Conservation (phyloP, 2,797 vertebrate species). For the Peromyscus attwateri region DNA sequence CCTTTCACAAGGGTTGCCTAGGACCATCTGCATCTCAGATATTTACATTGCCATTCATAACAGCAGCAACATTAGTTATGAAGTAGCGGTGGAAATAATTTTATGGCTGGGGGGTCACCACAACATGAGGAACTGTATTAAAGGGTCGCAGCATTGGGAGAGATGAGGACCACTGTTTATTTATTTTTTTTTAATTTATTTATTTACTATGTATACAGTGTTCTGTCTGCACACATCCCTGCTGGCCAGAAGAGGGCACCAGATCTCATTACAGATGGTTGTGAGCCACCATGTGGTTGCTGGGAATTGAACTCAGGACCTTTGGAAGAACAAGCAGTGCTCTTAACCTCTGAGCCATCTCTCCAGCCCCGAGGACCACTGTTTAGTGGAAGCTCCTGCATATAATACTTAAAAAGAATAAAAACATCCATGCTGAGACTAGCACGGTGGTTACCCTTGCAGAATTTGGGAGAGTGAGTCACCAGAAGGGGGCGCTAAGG, state of each 20-base stretch:
- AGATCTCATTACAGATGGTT: no score
- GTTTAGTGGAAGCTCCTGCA: background rate
- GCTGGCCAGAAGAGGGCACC: no score
- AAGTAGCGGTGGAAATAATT: background rate
- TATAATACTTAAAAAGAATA: background rate
- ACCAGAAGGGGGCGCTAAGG: slow-evolving; percentile 11
- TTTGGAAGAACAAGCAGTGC: no score
- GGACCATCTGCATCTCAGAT: background rate
- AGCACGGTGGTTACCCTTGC: background rate
- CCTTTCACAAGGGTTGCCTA: no score
- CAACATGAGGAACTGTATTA: background rate
- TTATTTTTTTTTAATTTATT: no score
- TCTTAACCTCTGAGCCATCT: no score
- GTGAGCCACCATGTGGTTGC: no score
- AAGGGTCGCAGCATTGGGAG: background rate
- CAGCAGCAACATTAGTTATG: background rate
- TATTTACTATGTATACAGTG: no score
- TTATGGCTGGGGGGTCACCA: background rate
- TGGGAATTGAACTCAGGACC: no score
- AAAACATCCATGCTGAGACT: background rate
- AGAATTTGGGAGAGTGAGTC: background rate
- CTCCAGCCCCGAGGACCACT: no score
- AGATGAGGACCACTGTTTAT: background rate
- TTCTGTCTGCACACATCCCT: no score
- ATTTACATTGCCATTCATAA: background rate